These are phyloP conservation scores for Hippocampus zosterae DNA, from an alignment of 2,113 vertebrate genomes.

Conservation along the genomic window DNA sequence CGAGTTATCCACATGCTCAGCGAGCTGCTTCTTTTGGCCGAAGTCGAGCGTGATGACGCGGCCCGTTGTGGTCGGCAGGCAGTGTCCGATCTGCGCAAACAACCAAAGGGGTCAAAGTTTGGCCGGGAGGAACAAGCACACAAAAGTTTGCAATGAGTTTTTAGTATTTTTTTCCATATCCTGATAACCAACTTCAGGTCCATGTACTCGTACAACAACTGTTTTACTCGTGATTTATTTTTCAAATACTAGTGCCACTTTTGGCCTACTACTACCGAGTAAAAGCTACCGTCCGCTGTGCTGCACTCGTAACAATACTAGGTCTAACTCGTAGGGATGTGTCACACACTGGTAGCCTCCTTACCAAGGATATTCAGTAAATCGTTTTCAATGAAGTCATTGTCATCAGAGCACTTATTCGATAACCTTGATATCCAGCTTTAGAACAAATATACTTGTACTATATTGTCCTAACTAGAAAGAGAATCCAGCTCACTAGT, in stretches of 20 bases:
- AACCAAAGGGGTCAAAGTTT: constrained; percentile 61
- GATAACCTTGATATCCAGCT: no score
- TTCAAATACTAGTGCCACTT: no score
- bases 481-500: no score
- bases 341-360: not conserved
- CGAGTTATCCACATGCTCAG: constrained; percentile 38
- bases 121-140: constrained; percentile 32
- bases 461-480: no score
- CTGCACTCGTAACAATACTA: no score
- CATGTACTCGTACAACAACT: not conserved
- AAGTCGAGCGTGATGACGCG: constrained; percentile 39
- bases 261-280: no score
- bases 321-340: no score
- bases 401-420: not conserved
- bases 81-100: constrained; percentile 48
- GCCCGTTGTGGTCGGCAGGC: constrained; percentile 31
- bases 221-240: no score
- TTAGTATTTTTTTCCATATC: constrained; percentile 14
- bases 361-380: not conserved
- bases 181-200: not conserved
- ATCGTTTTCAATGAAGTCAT: not conserved
- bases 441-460: no score
- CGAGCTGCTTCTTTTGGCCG: constrained; percentile 27
- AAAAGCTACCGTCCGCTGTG: no score
- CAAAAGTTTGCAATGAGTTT: constrained; percentile 6